Conservation (phyloP, 2,888 invertebrate genomes). For the Pteria penguin region DNA sequence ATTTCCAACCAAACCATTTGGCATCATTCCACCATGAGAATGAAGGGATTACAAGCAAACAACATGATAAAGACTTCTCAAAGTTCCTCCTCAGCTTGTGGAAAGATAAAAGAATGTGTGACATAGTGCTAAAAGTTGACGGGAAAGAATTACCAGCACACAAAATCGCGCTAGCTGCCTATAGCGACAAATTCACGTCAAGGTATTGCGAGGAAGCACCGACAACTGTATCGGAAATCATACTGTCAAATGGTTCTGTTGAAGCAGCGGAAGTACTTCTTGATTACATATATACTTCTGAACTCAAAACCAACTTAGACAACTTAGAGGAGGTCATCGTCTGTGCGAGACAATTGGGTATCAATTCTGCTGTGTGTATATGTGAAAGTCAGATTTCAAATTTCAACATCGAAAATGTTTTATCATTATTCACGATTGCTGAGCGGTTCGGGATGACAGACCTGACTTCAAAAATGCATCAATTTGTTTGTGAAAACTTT, state of each 20-base stretch:
- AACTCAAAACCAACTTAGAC: slow-evolving; percentile 51
- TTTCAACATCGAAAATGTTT: slow-evolving; percentile 53
- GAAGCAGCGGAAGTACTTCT: slow-evolving; percentile 58
- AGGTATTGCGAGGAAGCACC: slow-evolving; percentile 44
- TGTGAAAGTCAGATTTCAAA: slow-evolving; percentile 57
- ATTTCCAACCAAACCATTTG: neutral
- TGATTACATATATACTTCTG: slow-evolving; percentile 65
- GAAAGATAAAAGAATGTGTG: slow-evolving; percentile 61
- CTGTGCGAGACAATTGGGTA: slow-evolving; percentile 59
- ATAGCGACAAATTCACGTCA: slow-evolving; percentile 58
- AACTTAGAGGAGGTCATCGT: slow-evolving; percentile 62
- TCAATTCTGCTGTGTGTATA: slow-evolving; percentile 47
- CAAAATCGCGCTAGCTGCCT: slow-evolving; percentile 68
- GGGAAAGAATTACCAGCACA: slow-evolving; percentile 59
- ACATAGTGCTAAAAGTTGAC: slow-evolving; percentile 52
- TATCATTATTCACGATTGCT: slow-evolving; percentile 57
- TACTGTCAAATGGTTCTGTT: slow-evolving; percentile 50
- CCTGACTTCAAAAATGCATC: slow-evolving; percentile 47
- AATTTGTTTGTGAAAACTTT: slow-evolving; percentile 58
- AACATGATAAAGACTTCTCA: slow-evolving; percentile 25
- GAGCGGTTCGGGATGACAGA: slow-evolving; percentile 57
- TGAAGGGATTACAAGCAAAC: neutral
- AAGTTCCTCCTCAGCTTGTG: slow-evolving; percentile 57
- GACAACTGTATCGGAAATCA: slow-evolving; percentile 46
- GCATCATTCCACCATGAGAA: neutral